Conservation (phyloP, 2,888 invertebrate species). For the Nycteola revayana region DNA sequence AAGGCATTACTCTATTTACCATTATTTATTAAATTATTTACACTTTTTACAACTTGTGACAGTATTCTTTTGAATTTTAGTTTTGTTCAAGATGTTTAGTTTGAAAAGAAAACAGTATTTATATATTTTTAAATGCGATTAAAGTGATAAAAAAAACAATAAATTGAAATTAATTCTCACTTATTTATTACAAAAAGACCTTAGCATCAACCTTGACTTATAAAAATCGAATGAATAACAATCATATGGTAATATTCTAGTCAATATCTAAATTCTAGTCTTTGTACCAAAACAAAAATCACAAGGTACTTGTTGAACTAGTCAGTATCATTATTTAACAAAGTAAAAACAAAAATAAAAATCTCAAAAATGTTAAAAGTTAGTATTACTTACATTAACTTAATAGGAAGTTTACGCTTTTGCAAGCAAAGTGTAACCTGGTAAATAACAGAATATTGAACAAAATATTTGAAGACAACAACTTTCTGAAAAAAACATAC, state of each 20-base stretch:
- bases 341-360: not conserved
- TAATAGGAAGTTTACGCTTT: no score
- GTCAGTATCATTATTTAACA: slow-evolving; percentile 1
- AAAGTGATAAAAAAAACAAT: not conserved
- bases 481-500: no score
- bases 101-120: slow-evolving; percentile 14
- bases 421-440: not conserved
- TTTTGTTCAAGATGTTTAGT: slow-evolving; percentile 11
- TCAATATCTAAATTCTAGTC: slow-evolving; percentile 4
- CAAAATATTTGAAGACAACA: slow-evolving; percentile 5
- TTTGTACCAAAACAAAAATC: slow-evolving; percentile 4
- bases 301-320: slow-evolving; percentile 2
- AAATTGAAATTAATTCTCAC: no score
- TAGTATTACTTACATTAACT: no score
- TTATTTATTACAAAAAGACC: not conserved
- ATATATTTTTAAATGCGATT: slow-evolving; percentile 9
- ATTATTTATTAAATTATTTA: slow-evolving; percentile 17
- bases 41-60: slow-evolving; percentile 13
- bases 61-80: slow-evolving; percentile 15
- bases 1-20: slow-evolving; percentile 13
- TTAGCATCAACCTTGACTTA: no score
- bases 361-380: no score
- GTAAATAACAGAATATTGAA: slow-evolving; percentile 3
- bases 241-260: slow-evolving; percentile 2
- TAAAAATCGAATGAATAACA: not conserved